phyloP scores from a whole-genome alignment of 2,888 invertebrate genomes.

The Scaptomyza tumidula region DNA sequence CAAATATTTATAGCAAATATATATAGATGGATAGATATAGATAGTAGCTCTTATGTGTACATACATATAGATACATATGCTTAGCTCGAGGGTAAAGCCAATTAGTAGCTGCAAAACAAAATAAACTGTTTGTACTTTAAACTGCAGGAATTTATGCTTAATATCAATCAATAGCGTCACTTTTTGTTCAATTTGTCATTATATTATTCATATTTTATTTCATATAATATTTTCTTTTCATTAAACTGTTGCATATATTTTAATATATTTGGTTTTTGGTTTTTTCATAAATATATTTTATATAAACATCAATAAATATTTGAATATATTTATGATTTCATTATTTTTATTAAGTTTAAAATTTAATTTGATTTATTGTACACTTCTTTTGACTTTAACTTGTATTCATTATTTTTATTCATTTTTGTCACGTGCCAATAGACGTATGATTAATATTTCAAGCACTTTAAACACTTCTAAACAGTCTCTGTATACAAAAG shows the following conservation, averaged over 20 bases:
- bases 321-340: neutral
- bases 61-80: slow-evolving; percentile 60
- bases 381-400: neutral
- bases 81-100: slow-evolving; percentile 25
- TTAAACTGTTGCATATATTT: too few species aligned
- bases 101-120: slow-evolving; percentile 44
- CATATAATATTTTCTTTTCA: too few species aligned
- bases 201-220: too few species aligned
- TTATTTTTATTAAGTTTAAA: too few species aligned
- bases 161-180: too few species aligned
- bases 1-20: slow-evolving; percentile 26
- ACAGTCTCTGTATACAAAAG: neutral
- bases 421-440: neutral
- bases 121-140: slow-evolving; percentile 7
- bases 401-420: too few species aligned
- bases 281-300: too few species aligned
- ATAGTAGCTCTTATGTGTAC: slow-evolving; percentile 23
- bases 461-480: slow-evolving; percentile 8
- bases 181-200: too few species aligned
- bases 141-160: neutral
- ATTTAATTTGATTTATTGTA: too few species aligned
- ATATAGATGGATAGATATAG: slow-evolving; percentile 14
- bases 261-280: too few species aligned
- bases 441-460: slow-evolving; percentile 19
- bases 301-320: too few species aligned